Conservation (phyloP, 2,888 invertebrate species). For the Ochropleura plecta region DNA sequence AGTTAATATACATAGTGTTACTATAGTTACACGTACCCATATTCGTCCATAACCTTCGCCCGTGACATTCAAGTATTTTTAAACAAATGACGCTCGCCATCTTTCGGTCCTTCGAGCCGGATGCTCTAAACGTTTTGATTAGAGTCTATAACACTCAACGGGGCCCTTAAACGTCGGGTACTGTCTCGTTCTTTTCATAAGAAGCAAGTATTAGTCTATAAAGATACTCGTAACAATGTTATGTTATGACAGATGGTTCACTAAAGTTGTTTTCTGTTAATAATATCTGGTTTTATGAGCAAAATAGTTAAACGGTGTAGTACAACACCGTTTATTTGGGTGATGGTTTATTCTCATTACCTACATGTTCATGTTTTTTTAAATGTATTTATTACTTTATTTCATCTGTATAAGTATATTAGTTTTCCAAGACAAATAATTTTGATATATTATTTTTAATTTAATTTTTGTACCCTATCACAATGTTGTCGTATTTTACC, state of each 20-base stretch:
- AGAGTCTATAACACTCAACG: conserved; percentile 60
- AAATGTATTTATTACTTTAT: too few species aligned
- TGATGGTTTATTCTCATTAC: not conserved
- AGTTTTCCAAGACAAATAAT: too few species aligned
- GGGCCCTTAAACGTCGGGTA: conserved; percentile 37
- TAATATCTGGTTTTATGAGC: conserved; percentile 69
- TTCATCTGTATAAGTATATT: too few species aligned
- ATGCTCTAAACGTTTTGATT: conserved; percentile 59
- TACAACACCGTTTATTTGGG: not conserved
- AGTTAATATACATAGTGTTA: too few species aligned
- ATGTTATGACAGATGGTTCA: conserved; percentile 68
- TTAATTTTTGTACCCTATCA: too few species aligned
- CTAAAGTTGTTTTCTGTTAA: conserved; percentile 64
- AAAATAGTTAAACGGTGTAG: conserved; percentile 51
- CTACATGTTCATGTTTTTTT: not conserved
- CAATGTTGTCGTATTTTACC: too few species aligned
- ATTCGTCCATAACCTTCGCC: conserved; percentile 11
- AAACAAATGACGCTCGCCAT: conserved; percentile 26
- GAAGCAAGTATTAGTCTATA: conserved; percentile 62
- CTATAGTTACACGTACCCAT: not conserved
- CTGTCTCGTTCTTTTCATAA: conserved; percentile 61
- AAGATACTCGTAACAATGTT: conserved; percentile 68
- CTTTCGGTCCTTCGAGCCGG: conserved; percentile 51
- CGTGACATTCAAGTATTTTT: conserved; percentile 40
- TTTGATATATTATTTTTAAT: too few species aligned